These are phyloP conservation scores for Actinopyga echinites DNA, from an alignment of 53 echinoderm and acorn worm species.

Conservation along the genomic window DNA sequence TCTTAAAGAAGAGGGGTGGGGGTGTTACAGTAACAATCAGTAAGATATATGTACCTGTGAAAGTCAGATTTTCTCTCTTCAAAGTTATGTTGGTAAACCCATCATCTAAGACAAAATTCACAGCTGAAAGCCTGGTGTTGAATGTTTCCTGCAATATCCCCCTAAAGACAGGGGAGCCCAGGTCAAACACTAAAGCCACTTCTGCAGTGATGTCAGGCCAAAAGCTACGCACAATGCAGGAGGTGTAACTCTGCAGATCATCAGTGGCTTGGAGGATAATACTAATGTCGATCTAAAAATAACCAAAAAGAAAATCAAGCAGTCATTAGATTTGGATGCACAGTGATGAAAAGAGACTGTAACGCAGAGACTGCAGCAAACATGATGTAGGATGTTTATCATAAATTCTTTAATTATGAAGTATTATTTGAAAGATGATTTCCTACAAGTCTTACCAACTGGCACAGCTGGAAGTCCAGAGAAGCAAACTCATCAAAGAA, in stretches of 20 bases:
- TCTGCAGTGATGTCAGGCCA: neutral
- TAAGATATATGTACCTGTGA: neutral
- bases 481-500: neutral
- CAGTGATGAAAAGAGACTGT: too few species aligned
- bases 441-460: neutral
- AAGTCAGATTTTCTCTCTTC: neutral
- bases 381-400: too few species aligned
- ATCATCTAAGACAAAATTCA: neutral
- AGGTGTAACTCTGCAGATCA: neutral
- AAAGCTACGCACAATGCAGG: neutral
- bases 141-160: neutral
- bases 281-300: too few species aligned
- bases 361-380: too few species aligned
- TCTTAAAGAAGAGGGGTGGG: too few species aligned
- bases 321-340: too few species aligned
- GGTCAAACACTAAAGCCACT: neutral
- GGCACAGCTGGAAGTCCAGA: neutral
- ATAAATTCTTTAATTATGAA: too few species aligned
- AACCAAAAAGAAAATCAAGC: too few species aligned
- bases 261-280: too few species aligned
- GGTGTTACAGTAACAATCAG: too few species aligned
- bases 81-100: neutral
- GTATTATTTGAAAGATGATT: too few species aligned
- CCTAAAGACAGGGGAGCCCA: neutral
- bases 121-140: neutral